These are phyloP conservation scores for Danaus melanippus DNA, from an alignment of 1,140 invertebrate genomes.

Conservation along the genomic window DNA sequence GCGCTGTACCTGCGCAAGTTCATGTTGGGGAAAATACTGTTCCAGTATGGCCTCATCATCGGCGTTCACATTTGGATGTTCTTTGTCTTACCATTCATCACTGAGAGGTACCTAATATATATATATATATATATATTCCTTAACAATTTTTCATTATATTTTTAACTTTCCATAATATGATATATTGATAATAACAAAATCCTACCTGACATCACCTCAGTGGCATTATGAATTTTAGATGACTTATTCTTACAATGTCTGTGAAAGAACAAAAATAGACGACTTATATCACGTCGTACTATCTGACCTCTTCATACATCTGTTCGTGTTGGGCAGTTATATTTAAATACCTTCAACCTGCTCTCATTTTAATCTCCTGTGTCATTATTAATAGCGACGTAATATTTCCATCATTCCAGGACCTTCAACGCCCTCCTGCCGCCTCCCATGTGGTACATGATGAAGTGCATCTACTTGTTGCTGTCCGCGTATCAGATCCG, in stretches of 20 bases:
- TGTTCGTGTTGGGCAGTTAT: no score
- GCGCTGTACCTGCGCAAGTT: constrained; percentile 97
- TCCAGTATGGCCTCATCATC: constrained; percentile 93
- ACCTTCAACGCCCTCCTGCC: constrained; percentile 86
- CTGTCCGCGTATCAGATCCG: constrained; percentile 96
- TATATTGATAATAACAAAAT: not conserved
- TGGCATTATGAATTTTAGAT: no score
- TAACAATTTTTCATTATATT: no score
- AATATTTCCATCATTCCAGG: constrained; percentile 62
- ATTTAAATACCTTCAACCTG: no score
- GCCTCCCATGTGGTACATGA: constrained; percentile 97
- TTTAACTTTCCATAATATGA: no score
- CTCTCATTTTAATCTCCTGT: not conserved
- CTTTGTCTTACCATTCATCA: constrained; percentile 93
- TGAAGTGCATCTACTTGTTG: constrained; percentile 96
- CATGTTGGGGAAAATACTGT: constrained; percentile 93
- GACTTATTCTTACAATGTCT: no score
- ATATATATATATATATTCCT: no score
- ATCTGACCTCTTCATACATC: no score
- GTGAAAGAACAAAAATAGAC: no score
- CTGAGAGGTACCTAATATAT: constrained; percentile 81
- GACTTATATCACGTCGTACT: no score
- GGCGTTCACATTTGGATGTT: constrained; percentile 98
- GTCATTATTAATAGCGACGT: not conserved
- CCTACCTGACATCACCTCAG: no score